Percentiles rank a stretch among this genome's conserved stretches.
Conservation (phyloP, 2,113 vertebrate species). For the Nibea albiflora region DNA sequence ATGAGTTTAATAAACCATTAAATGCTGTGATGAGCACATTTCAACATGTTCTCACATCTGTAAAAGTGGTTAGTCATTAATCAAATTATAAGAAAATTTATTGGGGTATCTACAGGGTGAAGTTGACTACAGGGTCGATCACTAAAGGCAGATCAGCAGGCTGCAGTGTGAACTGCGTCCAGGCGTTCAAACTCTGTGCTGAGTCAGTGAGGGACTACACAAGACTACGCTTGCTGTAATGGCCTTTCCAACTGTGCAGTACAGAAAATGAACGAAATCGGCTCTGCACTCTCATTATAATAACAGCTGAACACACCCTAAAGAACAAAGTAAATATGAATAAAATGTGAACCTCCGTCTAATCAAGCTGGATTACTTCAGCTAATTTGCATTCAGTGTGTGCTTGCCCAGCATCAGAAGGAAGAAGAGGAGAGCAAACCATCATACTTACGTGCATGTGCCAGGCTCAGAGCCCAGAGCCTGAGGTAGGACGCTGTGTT, state of each 20-base stretch:
- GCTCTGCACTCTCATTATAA: not conserved
- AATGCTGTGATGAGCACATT: not conserved
- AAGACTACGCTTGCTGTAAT: not conserved
- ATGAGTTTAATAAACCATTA: constrained; percentile 1
- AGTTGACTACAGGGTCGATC: not conserved
- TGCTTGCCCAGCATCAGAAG: not conserved
- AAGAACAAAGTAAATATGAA: not conserved
- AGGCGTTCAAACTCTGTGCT: not conserved
- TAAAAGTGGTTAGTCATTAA: not conserved
- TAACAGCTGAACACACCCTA: not conserved
- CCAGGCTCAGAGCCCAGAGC: constrained; percentile 97
- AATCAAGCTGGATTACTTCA: too few species aligned
- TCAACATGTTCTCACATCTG: not conserved
- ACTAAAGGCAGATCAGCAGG: not conserved
- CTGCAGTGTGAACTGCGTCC: not conserved
- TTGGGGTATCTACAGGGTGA: not conserved
- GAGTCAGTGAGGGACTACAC: not conserved
- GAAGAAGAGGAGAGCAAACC: not conserved
- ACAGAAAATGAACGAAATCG: not conserved
- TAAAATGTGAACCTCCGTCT: not conserved
- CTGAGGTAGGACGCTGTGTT: constrained; percentile 97
- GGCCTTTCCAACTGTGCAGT: not conserved
- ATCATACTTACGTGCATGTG: constrained; percentile 93
- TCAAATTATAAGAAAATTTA: not conserved
- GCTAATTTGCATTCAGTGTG: not conserved